Base-by-base conservation (phyloP, 2,113 vertebrate genomes). In the Actinemys pallida region DNA sequence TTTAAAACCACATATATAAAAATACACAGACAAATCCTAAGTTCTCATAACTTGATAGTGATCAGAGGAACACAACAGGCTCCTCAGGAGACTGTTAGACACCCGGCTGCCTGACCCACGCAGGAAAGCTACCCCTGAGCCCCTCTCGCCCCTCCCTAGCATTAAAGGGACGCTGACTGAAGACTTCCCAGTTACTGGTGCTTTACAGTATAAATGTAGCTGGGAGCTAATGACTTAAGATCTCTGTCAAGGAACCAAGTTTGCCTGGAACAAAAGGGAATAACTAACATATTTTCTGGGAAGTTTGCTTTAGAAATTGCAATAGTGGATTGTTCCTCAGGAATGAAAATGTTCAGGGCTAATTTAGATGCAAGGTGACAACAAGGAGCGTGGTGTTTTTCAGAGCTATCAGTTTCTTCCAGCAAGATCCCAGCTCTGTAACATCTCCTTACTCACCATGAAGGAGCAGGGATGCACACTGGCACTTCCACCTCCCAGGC, bases 1-100 rank as follows among this genome's bases (percentile, higher is more conserved):
- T 22, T n/a, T 5, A 3, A 59, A 45, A 3, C n/a, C 49, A 1
- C 0, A 1, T 22, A 31, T 8, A 14, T 19, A 45, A 78, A 65
- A 52, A 45, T 27, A 5, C 52, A 17, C 4, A 31, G 57, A 13
- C 10, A 59, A 29, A 12, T 27, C 65, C n/a, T 19, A 31, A 14
- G 17, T 2, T 22, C 35, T 10, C 35, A 72, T 20, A 6, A 10
- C n/a, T 39, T 10, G 35, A 19, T 10, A 39, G n/a, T 72, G 22
- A 39, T 10, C n/a, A 8, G 16, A n/a, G 19, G 35, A 6, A 72
- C 8, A 10, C 65, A 72, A 39, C 35, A 22, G 19, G 65, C n/a
- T 39, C 19, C 19, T 10, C 65, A 5, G 65, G 65, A 31, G 31
- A 65, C 62, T 65, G 62, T 8, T 19, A n/a, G 31, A 39, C 19